phyloP scores from a whole-genome alignment of 2,888 invertebrate species.

The Achlya flavicornis region DNA sequence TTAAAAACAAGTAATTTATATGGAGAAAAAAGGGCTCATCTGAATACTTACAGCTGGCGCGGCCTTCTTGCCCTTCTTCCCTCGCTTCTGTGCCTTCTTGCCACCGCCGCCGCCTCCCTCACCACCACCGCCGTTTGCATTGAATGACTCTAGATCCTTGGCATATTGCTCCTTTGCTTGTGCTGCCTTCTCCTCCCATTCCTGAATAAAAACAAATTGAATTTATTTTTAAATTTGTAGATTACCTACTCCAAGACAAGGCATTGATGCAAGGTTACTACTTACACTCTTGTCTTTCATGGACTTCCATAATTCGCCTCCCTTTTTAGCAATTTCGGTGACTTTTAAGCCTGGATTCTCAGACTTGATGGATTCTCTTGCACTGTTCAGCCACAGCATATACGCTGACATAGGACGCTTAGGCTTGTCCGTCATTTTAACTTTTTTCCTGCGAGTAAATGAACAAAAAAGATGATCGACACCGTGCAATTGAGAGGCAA shows the following conservation, averaged over 20 bases:
- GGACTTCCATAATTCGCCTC: constrained; percentile 97
- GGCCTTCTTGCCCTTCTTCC: constrained; percentile 81
- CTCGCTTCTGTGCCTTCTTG: constrained; percentile 84
- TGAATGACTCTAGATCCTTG: constrained; percentile 94
- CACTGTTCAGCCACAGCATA: constrained; percentile 97
- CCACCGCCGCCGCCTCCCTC: constrained; percentile 77
- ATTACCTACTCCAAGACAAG: not conserved
- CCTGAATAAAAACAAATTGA: constrained; percentile 73
- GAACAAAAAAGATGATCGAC: constrained; percentile 49
- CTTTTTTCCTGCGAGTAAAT: constrained; percentile 76
- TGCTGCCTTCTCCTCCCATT: constrained; percentile 95
- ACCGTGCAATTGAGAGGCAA: constrained; percentile 44
- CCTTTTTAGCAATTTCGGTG: constrained; percentile 97
- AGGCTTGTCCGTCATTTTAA: constrained; percentile 94
- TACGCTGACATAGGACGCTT: constrained; percentile 97
- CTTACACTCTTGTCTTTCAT: constrained; percentile 93
- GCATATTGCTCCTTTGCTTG: constrained; percentile 95
- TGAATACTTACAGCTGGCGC: constrained; percentile 69
- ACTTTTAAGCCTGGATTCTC: constrained; percentile 96
- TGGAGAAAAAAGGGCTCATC: not conserved
- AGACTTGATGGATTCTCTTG: constrained; percentile 93
- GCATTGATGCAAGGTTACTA: constrained; percentile 49
- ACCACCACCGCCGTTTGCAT: constrained; percentile 88
- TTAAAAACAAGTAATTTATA: too few relatives aligned
- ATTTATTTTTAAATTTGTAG: not conserved